Conservation (phyloP, 2,888 invertebrate genomes). For the Spialia ferax region DNA sequence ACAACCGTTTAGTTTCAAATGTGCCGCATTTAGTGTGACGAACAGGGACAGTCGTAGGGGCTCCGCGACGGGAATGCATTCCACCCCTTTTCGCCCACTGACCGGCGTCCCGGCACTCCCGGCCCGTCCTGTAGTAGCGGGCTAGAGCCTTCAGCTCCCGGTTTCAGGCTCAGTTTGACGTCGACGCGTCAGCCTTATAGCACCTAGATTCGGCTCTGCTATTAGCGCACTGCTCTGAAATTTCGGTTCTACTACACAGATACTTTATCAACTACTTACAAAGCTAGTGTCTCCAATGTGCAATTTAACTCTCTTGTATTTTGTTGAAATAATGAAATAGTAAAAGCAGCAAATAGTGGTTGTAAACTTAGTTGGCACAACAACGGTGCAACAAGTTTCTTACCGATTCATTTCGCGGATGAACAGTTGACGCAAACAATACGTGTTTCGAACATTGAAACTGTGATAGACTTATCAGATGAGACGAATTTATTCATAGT, state of each 20-base stretch:
- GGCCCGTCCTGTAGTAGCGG: background rate
- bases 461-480: background rate
- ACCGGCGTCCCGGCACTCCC: constrained; percentile 10
- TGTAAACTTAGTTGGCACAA: background rate
- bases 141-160: constrained; percentile 11
- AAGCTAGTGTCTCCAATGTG: background rate
- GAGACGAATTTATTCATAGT: background rate
- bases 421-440: background rate
- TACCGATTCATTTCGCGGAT: background rate
- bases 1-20: background rate
- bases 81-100: constrained; percentile 18
- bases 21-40: background rate
- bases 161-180: constrained; percentile 37
- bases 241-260: background rate
- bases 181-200: constrained; percentile 27
- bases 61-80: constrained; percentile 9
- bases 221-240: background rate
- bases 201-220: constrained; percentile 19
- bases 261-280: background rate
- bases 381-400: constrained; percentile 5
- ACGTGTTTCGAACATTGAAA: background rate
- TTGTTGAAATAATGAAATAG: background rate
- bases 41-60: constrained; percentile 34
- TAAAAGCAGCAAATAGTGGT: too few relatives aligned
- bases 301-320: background rate